phyloP scores from a whole-genome alignment of 1,140 invertebrate genomes.

The Euura lappo region DNA sequence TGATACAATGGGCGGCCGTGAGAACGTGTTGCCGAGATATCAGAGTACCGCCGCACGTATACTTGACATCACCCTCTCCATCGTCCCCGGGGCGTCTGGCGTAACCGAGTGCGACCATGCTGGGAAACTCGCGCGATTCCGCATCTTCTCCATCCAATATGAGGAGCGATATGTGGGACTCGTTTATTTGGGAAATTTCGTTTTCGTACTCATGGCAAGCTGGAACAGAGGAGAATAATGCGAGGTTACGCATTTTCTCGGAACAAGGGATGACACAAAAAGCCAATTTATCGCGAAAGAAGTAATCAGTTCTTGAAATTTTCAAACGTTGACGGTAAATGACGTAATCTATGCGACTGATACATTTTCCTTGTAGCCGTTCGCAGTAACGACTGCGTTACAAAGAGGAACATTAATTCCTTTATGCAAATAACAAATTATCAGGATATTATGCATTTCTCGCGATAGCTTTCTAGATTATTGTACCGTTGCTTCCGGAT shows the following conservation, averaged over 20 bases:
- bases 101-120: conserved; percentile 48
- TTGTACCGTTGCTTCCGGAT: too few species aligned
- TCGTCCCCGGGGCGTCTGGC: conserved; percentile 20
- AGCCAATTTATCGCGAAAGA: not conserved
- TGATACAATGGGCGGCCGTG: conserved; percentile 85
- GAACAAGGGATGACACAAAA: not conserved
- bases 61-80: conserved; percentile 44
- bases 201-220: conserved; percentile 48
- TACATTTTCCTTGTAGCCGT: too few species aligned
- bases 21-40: conserved; percentile 76
- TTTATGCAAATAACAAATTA: too few species aligned
- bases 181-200: conserved; percentile 27
- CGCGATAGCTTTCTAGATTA: too few species aligned
- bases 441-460: too few species aligned
- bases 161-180: conserved; percentile 32
- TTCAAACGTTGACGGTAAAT: too few species aligned
- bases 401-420: too few species aligned
- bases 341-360: too few species aligned
- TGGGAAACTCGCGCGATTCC: conserved; percentile 43
- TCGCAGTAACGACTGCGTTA: too few species aligned
- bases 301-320: too few species aligned
- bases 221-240: conserved; percentile 27
- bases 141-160: conserved; percentile 39
- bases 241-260: too few species aligned
- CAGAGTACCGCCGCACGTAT: conserved; percentile 81